Conservation (phyloP, 1,140 invertebrate species). For the Apis mellifera region DNA sequence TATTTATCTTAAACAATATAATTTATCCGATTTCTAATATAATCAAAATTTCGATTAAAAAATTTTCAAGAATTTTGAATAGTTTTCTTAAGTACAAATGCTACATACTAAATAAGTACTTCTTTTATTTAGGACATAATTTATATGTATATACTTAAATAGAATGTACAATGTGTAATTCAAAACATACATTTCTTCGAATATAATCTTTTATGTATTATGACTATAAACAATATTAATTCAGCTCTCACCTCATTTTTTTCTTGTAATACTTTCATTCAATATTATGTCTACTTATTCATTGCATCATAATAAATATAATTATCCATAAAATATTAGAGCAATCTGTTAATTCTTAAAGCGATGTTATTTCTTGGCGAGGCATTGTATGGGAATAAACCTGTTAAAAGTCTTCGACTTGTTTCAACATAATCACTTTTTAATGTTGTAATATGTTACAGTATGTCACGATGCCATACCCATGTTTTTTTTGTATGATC, state of each 20-base stretch:
- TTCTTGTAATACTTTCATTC: conserved; percentile 76
- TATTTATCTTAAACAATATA: conserved; percentile 7
- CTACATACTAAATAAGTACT: conserved; percentile 64
- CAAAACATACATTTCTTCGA: conserved; percentile 57
- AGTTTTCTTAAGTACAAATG: conserved; percentile 59
- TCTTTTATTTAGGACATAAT: conserved; percentile 57
- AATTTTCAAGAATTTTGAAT: conserved; percentile 15
- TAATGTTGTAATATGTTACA: conserved; percentile 81
- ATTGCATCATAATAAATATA: conserved; percentile 76
- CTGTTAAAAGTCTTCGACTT: conserved; percentile 58
- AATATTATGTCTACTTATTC: conserved; percentile 66
- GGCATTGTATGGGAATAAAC: conserved; percentile 65
- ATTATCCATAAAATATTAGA: conserved; percentile 66
- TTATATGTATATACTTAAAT: conserved; percentile 65
- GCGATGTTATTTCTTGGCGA: conserved; percentile 72
- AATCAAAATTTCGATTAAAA: conserved; percentile 26
- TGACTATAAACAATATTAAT: conserved; percentile 68
- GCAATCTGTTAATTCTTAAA: conserved; percentile 71
- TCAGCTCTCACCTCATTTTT: conserved; percentile 49
- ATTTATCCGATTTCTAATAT: conserved; percentile 17
- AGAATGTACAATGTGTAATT: conserved; percentile 66
- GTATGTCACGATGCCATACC: conserved; percentile 93
- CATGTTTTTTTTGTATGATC: conserved; percentile 95
- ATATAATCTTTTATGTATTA: conserved; percentile 53
- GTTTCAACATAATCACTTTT: conserved; percentile 56